Conservation (phyloP, 2,797 vertebrate genomes). For the Danio aesculapii region DNA sequence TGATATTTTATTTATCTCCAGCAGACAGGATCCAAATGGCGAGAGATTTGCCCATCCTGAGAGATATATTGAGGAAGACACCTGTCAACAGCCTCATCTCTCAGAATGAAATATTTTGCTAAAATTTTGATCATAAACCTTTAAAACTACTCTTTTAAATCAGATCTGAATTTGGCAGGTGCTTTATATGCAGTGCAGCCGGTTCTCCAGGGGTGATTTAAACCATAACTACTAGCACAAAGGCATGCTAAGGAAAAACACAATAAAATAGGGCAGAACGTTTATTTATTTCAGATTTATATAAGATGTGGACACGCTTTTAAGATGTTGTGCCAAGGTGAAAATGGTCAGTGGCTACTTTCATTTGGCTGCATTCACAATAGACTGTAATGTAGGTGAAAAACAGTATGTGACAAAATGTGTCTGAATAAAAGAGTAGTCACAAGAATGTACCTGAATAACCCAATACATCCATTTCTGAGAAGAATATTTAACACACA, state of each 20-base stretch:
- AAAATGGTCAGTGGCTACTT: neutral
- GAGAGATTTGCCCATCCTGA: conserved; percentile 48
- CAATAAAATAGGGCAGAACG: neutral
- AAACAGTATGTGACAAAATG: too few species aligned
- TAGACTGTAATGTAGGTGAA: neutral
- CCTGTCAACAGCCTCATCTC: conserved; percentile 57
- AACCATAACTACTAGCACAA: neutral
- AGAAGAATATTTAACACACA: too few species aligned
- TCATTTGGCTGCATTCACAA: neutral
- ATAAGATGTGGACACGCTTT: neutral
- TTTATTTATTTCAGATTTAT: conserved; percentile 7
- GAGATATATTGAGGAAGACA: conserved; percentile 59
- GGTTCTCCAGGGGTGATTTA: conserved; percentile 30
- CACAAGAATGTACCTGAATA: too few species aligned
- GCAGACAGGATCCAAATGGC: conserved; percentile 55
- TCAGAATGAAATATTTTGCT: conserved; percentile 44
- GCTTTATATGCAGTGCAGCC: neutral
- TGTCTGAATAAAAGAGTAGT: too few species aligned
- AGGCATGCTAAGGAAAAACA: conserved; percentile 15
- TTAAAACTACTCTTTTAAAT: conserved; percentile 39
- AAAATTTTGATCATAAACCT: conserved; percentile 48
- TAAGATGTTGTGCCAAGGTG: neutral
- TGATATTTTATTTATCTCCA: conserved; percentile 67
- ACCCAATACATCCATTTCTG: too few species aligned
- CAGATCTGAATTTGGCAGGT: conserved; percentile 27